phyloP scores from a whole-genome alignment of 2,113 vertebrate genomes.

The Psephotus haematonotus region DNA sequence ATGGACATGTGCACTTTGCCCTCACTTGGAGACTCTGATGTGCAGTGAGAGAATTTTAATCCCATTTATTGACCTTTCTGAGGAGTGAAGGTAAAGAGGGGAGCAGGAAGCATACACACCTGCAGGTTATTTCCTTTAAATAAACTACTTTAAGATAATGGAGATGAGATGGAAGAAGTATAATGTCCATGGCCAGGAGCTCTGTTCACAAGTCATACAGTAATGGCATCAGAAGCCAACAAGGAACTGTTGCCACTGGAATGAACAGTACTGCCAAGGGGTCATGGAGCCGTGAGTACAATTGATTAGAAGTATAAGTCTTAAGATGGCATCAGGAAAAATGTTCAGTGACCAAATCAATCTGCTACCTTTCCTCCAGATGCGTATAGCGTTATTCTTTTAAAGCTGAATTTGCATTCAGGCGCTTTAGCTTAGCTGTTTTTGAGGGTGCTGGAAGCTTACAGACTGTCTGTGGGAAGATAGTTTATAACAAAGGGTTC shows the following conservation, averaged over 20 bases:
- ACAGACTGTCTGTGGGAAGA: neutral
- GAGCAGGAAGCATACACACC: conserved; percentile 45
- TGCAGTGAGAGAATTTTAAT: conserved; percentile 64
- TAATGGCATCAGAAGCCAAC: conserved; percentile 21
- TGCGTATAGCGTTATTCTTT: neutral
- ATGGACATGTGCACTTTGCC: neutral
- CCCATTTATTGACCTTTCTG: conserved; percentile 59
- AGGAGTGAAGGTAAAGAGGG: conserved; percentile 52
- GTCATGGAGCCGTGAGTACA: conserved; percentile 31
- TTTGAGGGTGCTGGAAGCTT: neutral
- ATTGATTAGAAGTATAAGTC: conserved; percentile 50
- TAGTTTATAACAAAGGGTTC: neutral
- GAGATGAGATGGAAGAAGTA: conserved; percentile 59
- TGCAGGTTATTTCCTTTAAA: conserved; percentile 72
- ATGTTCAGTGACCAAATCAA: conserved; percentile 46
- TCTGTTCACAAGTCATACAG: conserved; percentile 56
- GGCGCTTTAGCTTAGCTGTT: neutral
- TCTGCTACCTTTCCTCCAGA: conserved; percentile 6
- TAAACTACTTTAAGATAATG: conserved; percentile 60
- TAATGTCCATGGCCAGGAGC: conserved; percentile 54
- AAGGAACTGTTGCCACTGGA: conserved; percentile 45
- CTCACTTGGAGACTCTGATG: neutral
- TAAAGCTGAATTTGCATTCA: conserved; percentile 4
- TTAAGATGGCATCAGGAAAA: conserved; percentile 39
- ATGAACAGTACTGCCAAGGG: conserved; percentile 41